Conservation (phyloP, 2,113 vertebrate species). For the Periophthalmodon schlosseri region DNA sequence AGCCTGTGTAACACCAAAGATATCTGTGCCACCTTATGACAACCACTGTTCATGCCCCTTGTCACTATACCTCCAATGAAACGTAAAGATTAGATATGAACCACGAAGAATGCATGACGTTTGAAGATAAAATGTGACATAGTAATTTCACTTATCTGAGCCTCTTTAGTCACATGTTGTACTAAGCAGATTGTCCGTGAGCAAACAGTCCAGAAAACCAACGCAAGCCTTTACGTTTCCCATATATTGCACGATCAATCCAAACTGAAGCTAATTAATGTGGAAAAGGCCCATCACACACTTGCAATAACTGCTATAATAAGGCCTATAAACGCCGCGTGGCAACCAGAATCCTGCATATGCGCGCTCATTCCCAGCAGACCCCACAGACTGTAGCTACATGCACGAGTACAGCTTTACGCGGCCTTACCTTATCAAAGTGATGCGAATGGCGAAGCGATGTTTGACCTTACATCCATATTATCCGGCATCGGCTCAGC, state of each 20-base stretch:
- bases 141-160: neutral
- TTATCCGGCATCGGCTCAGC: slow-evolving; percentile 62
- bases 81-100: neutral
- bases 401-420: slow-evolving; percentile 15
- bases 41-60: no score
- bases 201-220: neutral
- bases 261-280: neutral
- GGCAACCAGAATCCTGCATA: slow-evolving; percentile 28
- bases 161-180: neutral
- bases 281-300: slow-evolving; percentile 29
- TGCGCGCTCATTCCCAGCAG: slow-evolving; percentile 28
- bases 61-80: neutral
- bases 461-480: slow-evolving; percentile 66
- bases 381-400: slow-evolving; percentile 3
- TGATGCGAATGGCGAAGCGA: slow-evolving; percentile 45
- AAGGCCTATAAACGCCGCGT: slow-evolving; percentile 56
- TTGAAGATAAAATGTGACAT: neutral
- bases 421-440: slow-evolving; percentile 63
- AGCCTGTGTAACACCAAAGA: no score
- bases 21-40: no score
- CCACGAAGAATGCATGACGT: no score
- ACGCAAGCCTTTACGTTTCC: neutral
- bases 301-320: slow-evolving; percentile 36
- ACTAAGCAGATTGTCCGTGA: neutral
- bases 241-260: neutral